phyloP scores from a whole-genome alignment of 2,113 vertebrate genomes.

The Anhinga rufa region DNA sequence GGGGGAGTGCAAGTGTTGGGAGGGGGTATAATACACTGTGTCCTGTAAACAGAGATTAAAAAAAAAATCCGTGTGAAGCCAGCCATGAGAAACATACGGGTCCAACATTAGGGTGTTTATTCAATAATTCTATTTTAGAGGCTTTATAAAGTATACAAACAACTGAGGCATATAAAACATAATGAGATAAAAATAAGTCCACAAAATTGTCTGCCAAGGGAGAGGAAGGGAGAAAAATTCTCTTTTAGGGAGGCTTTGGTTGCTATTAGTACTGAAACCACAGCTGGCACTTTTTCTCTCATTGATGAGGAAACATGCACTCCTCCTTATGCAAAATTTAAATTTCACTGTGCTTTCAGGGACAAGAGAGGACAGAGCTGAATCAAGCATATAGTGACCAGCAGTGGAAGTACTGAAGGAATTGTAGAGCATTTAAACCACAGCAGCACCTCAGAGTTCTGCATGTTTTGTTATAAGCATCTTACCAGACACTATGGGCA shows the following conservation, averaged over 20 bases:
- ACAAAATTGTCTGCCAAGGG: not conserved
- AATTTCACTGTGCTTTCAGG: not conserved
- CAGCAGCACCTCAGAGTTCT: not conserved
- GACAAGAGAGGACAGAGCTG: not conserved
- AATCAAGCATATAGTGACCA: not conserved
- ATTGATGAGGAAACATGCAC: rapidly evolving
- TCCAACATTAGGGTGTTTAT: not conserved
- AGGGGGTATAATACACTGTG: not conserved
- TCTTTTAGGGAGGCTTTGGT: not conserved
- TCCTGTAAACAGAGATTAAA: not conserved
- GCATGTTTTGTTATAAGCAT: not conserved
- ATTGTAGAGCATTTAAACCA: not conserved
- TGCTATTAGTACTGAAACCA: not conserved
- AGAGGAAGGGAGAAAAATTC: not conserved
- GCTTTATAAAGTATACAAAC: not conserved
- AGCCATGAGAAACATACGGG: not conserved
- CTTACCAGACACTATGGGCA: not conserved
- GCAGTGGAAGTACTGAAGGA: not conserved
- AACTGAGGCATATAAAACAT: conserved; percentile 1
- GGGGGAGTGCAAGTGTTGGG: not conserved
- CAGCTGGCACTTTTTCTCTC: not conserved
- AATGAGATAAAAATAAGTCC: not conserved
- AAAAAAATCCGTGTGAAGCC: not conserved
- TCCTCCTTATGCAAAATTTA: not conserved
- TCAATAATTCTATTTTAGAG: conserved; percentile 14